A percentile compares a stretch with the other conserved stretches of the same genome.
These are phyloP conservation scores for Caenorhabditis sp. DNA, from an alignment of 2,888 invertebrate genomes.

Conservation along the genomic window DNA sequence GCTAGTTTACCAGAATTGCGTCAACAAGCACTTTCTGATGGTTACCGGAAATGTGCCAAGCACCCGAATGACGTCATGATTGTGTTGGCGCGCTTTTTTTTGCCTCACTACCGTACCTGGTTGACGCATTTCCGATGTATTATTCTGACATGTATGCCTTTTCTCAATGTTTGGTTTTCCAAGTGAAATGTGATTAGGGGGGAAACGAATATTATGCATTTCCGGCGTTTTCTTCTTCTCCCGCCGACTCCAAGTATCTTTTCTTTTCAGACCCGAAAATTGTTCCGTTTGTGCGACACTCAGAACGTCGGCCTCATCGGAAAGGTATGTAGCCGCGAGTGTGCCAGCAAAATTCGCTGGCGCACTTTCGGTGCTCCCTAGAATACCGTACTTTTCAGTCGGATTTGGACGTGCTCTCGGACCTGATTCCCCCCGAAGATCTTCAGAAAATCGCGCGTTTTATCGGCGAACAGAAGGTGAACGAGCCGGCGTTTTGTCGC, in stretches of 20 bases:
- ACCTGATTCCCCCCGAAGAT: slow-evolving; percentile 46
- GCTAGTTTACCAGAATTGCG: too few relatives aligned
- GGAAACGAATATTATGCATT: neutral
- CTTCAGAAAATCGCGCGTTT: slow-evolving; percentile 28
- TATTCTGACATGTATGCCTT: neutral
- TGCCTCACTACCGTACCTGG: neutral
- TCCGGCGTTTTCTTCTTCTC: neutral
- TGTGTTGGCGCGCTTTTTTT: neutral
- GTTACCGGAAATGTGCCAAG: neutral
- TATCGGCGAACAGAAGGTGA: slow-evolving; percentile 48
- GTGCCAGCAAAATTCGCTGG: too few relatives aligned
- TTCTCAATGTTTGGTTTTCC: slow-evolving; percentile 7
- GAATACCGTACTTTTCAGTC: slow-evolving; percentile 14
- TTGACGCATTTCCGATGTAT: neutral
- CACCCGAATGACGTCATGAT: neutral
- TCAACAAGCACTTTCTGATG: too few relatives aligned
- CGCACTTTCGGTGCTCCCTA: neutral
- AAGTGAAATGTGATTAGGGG: slow-evolving; percentile 41
- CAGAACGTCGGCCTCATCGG: slow-evolving; percentile 46
- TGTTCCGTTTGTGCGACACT: slow-evolving; percentile 55
- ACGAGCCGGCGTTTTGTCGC: slow-evolving; percentile 52
- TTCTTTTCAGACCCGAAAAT: slow-evolving; percentile 54
- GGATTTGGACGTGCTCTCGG: slow-evolving; percentile 25
- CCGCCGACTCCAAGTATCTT: neutral
- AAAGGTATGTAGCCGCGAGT: slow-evolving; percentile 29